A percentile compares a stretch with the other conserved stretches of the same genome.
Evolutionary conservation across 2,888 invertebrate genomes (phyloP).

Genomic region (Rhogogaster chlorosoma): DNA sequence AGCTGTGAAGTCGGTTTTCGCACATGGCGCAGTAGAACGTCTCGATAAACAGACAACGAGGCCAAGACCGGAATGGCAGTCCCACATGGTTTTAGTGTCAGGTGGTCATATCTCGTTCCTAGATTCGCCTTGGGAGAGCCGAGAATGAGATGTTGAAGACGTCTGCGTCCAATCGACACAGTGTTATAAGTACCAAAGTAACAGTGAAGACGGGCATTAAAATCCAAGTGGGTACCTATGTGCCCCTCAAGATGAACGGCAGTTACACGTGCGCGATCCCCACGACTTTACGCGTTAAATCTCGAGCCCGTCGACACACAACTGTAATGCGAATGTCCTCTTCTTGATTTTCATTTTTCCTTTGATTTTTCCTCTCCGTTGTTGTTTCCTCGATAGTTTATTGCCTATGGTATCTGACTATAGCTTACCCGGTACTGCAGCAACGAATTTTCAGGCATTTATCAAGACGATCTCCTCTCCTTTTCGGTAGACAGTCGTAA

Average conservation of each 20-base stretch:
- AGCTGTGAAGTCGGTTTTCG: background rate
- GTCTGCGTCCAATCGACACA: background rate
- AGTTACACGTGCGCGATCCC: background rate
- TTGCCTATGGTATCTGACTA: too few species aligned
- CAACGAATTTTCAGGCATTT: background rate
- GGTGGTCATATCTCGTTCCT: background rate
- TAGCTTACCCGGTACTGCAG: too few species aligned
- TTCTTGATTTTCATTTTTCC: background rate
- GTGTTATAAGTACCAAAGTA: background rate
- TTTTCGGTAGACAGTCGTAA: background rate
- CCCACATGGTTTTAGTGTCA: background rate
- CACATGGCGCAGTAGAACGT: background rate
- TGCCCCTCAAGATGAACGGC: background rate
- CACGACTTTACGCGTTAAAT: background rate
- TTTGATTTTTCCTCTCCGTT: too few species aligned
- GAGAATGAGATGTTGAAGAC: background rate
- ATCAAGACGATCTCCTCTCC: background rate
- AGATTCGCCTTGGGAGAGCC: background rate
- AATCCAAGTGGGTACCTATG: constrained; percentile 15
- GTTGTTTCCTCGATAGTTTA: too few species aligned
- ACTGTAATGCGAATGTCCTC: background rate
- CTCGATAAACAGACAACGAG: background rate
- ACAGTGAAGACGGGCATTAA: background rate
- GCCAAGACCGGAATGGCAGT: background rate
- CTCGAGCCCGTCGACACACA: background rate